Evolutionary conservation across 2,888 invertebrate species (phyloP).

Genomic region (Neoascia interrupta): DNA sequence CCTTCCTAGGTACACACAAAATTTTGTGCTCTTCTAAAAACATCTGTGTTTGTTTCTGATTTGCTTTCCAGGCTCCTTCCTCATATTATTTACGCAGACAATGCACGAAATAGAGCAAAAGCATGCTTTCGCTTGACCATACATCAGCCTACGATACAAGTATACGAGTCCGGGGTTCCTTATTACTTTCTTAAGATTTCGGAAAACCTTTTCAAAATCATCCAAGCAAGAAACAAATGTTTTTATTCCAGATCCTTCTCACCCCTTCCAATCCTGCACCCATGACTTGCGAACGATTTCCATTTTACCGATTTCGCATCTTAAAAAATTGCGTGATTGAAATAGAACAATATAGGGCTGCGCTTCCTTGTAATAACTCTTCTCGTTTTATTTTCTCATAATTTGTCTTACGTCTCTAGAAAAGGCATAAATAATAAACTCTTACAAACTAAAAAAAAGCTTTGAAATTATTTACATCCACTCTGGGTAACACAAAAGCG

Average conservation of each 20-base stretch:
- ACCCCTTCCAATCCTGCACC: neutral
- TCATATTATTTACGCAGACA: no score
- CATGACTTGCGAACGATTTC: neutral
- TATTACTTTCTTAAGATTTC: constrained; percentile 43
- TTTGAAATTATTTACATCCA: constrained; percentile 61
- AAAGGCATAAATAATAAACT: constrained; percentile 60
- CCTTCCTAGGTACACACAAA: no score
- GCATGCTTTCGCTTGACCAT: constrained; percentile 4
- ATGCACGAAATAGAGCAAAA: no score
- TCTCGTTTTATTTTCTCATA: constrained; percentile 46
- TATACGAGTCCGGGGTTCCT: neutral
- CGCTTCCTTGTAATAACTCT: constrained; percentile 40
- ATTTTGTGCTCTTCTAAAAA: no score
- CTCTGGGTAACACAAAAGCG: no score
- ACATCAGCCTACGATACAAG: neutral
- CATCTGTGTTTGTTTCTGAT: no score
- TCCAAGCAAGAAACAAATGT: constrained; percentile 32
- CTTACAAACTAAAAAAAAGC: constrained; percentile 59
- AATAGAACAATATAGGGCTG: constrained; percentile 43
- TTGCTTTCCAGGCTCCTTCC: no score
- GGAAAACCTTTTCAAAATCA: constrained; percentile 31
- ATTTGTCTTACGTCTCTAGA: constrained; percentile 36
- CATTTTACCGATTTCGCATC: constrained; percentile 15
- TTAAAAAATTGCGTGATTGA: constrained; percentile 36
- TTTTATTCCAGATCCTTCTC: constrained; percentile 18